phyloP scores from a whole-genome alignment of 2,888 invertebrate species.

The Rotaria socialis region DNA sequence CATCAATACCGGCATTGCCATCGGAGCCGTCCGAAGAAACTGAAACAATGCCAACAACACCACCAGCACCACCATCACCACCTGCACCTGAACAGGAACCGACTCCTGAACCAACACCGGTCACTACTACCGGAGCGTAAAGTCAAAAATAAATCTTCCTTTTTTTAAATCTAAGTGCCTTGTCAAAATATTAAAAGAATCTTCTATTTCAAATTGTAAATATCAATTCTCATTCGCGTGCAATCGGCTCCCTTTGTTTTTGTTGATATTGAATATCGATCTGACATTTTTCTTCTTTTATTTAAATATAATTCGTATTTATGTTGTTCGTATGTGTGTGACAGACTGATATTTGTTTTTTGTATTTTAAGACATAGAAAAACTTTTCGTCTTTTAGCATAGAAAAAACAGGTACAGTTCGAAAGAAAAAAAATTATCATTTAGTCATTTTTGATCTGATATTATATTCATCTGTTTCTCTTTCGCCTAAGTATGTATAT shows the following conservation, averaged over 20 bases:
- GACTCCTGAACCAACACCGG: neutral
- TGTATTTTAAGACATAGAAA: neutral
- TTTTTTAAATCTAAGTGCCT: neutral
- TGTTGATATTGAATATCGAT: neutral
- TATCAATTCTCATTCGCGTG: neutral
- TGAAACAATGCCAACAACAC: too few species aligned
- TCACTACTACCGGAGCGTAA: neutral
- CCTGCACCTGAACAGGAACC: neutral
- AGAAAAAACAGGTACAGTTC: neutral
- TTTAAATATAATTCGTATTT: neutral
- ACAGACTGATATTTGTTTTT: neutral
- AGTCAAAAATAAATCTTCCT: neutral
- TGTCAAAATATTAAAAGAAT: neutral
- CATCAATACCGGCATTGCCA: neutral
- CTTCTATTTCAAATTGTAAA: neutral
- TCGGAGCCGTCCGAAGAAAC: too few species aligned
- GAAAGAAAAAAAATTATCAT: neutral
- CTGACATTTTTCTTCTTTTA: neutral
- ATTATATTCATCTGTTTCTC: neutral
- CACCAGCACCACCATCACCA: too few species aligned
- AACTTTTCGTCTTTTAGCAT: neutral
- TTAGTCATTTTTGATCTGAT: constrained; percentile 34
- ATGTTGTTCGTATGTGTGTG: constrained; percentile 23
- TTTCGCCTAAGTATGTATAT: neutral
- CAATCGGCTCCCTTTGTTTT: neutral